A percentile compares a stretch with the other conserved stretches of the same genome.
Evolutionary conservation across 2,888 invertebrate species (phyloP).

Genomic region (Drosophila lacicola): DNA sequence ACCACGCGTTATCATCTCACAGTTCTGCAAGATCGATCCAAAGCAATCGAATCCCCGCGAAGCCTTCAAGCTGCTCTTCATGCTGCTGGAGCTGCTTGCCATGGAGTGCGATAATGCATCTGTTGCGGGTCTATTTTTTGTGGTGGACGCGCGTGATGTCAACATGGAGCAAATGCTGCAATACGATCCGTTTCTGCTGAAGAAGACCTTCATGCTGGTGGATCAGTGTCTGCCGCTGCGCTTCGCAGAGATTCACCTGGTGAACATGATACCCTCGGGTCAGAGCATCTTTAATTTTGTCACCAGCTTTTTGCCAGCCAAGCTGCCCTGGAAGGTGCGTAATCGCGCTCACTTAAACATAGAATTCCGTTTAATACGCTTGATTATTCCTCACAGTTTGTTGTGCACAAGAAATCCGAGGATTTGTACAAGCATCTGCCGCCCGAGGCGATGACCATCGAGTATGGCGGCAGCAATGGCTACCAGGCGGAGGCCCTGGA

Average conservation of each 20-base stretch:
- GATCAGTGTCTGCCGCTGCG: constrained; percentile 75
- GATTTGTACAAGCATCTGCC: constrained; percentile 77
- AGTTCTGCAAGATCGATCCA: constrained; percentile 72
- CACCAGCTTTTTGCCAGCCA: constrained; percentile 69
- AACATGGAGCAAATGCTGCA: constrained; percentile 77
- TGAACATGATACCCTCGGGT: constrained; percentile 76
- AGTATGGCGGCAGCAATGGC: constrained; percentile 80
- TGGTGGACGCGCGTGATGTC: constrained; percentile 76
- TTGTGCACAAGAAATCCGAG: constrained; percentile 79
- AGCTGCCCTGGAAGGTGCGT: constrained; percentile 73
- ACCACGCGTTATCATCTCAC: constrained; percentile 72
- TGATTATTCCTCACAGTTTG: constrained; percentile 51
- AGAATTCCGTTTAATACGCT: background rate
- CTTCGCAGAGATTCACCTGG: constrained; percentile 74
- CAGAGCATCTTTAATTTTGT: constrained; percentile 71
- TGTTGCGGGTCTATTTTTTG: constrained; percentile 66
- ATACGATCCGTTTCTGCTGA: constrained; percentile 72
- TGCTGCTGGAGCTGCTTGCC: constrained; percentile 74
- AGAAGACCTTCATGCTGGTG: constrained; percentile 68
- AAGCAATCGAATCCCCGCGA: constrained; percentile 69
- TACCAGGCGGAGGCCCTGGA: constrained; percentile 75
- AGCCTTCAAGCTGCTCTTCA: constrained; percentile 78
- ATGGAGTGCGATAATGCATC: constrained; percentile 73
- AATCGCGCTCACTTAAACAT: accelerated
- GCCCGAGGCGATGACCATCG: constrained; percentile 73